Evolutionary conservation across 2,113 vertebrate species (phyloP).

Genomic region (Proteles cristata): DNA sequence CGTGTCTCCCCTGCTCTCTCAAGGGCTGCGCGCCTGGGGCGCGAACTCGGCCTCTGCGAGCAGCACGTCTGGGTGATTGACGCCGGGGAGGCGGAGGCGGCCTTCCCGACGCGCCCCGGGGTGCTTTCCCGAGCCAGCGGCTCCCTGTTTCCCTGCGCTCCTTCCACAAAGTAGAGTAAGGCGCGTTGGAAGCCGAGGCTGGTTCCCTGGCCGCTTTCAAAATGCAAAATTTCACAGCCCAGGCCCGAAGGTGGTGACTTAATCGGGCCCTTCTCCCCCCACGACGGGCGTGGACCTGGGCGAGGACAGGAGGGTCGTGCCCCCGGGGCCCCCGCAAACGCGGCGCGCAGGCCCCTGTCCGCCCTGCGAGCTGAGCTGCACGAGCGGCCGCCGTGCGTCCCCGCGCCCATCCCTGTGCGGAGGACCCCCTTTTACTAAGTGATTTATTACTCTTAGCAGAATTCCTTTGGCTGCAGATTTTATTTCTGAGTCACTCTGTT

Average conservation of each 20-base stretch:
- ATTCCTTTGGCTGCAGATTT: slow-evolving; percentile 71
- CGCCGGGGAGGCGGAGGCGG: neutral
- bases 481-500: slow-evolving; percentile 67
- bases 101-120: neutral
- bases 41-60: neutral
- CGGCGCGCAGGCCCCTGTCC: neutral
- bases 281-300: neutral
- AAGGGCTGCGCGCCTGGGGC: neutral
- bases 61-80: neutral
- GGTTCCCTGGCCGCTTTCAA: neutral
- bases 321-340: neutral
- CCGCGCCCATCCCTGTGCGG: neutral
- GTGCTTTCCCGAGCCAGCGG: neutral
- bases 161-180: neutral
- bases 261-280: neutral
- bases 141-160: neutral
- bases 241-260: neutral
- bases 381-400: neutral
- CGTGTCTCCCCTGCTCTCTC: too few relatives aligned
- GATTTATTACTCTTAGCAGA: slow-evolving; percentile 73
- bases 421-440: slow-evolving; percentile 77
- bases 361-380: neutral
- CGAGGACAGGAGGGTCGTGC: neutral
- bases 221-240: neutral
- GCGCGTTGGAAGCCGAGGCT: neutral